Conservation (phyloP, 2,888 invertebrate genomes). For the Leucophenga montana region DNA sequence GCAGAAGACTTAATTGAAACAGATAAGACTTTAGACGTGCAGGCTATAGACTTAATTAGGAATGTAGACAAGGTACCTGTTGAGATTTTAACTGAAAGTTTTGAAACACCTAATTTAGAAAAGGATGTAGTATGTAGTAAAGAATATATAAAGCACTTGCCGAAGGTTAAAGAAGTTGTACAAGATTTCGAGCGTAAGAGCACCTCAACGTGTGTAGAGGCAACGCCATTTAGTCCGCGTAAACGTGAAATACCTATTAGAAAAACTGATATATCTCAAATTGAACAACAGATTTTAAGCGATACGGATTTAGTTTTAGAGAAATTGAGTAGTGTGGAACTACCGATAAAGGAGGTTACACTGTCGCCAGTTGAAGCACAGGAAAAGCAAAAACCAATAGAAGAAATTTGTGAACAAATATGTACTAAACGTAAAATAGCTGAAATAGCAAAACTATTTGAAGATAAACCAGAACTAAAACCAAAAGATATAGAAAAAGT, state of each 20-base stretch:
- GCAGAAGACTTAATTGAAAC: slow-evolving; percentile 62
- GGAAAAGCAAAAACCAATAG: slow-evolving; percentile 46
- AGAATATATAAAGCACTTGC: slow-evolving; percentile 53
- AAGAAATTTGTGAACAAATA: slow-evolving; percentile 62
- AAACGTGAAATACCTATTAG: slow-evolving; percentile 55
- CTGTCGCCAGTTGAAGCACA: slow-evolving; percentile 40
- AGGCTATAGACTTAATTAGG: slow-evolving; percentile 51
- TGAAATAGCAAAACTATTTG: slow-evolving; percentile 53
- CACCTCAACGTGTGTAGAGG: slow-evolving; percentile 57
- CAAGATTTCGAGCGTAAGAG: slow-evolving; percentile 75
- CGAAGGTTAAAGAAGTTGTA: slow-evolving; percentile 76
- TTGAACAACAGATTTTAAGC: slow-evolving; percentile 61
- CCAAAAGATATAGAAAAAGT: slow-evolving; percentile 20
- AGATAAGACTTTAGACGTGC: slow-evolving; percentile 58
- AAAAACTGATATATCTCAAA: slow-evolving; percentile 45
- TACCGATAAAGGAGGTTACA: slow-evolving; percentile 39
- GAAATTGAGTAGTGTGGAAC: slow-evolving; percentile 36
- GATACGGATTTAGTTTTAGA: slow-evolving; percentile 58
- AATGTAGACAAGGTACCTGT: slow-evolving; percentile 52
- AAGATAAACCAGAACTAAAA: slow-evolving; percentile 31
- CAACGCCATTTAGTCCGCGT: slow-evolving; percentile 62
- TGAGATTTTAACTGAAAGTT: slow-evolving; percentile 47
- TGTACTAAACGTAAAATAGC: slow-evolving; percentile 58
- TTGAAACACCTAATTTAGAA: slow-evolving; percentile 33
- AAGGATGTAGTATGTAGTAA: slow-evolving; percentile 49